These are phyloP conservation scores for Rotaria magnacalcarata DNA, from an alignment of 2,888 invertebrate genomes.

Conservation along the genomic window DNA sequence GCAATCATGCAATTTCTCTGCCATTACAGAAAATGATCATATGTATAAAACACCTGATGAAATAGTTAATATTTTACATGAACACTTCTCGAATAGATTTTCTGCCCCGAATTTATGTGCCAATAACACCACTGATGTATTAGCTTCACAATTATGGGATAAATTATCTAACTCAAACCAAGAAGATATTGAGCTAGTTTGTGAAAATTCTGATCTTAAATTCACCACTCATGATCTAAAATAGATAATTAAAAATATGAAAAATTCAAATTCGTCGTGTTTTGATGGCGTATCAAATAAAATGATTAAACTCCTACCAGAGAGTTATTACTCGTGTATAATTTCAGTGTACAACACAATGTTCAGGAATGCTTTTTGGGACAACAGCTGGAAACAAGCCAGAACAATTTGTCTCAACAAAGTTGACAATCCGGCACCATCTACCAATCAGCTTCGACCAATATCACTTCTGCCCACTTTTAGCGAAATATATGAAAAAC, in stretches of 20 bases:
- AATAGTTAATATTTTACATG: background rate
- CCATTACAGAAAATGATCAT: background rate
- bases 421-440: background rate
- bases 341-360: background rate
- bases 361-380: background rate
- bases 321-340: background rate
- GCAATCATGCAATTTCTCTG: background rate
- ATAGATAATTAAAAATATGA: background rate
- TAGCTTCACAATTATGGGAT: background rate
- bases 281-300: background rate
- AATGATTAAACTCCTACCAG: background rate
- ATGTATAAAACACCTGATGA: background rate
- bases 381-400: background rate
- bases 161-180: background rate
- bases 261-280: no score
- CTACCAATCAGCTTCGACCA: background rate
- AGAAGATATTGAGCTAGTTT: background rate
- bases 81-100: background rate
- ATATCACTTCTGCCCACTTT: background rate
- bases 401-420: background rate
- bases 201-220: background rate
- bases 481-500: background rate
- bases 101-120: background rate
- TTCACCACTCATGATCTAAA: background rate
- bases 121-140: background rate